phyloP scores from a whole-genome alignment of 2,888 invertebrate genomes.

The Gasteruption jaculator region DNA sequence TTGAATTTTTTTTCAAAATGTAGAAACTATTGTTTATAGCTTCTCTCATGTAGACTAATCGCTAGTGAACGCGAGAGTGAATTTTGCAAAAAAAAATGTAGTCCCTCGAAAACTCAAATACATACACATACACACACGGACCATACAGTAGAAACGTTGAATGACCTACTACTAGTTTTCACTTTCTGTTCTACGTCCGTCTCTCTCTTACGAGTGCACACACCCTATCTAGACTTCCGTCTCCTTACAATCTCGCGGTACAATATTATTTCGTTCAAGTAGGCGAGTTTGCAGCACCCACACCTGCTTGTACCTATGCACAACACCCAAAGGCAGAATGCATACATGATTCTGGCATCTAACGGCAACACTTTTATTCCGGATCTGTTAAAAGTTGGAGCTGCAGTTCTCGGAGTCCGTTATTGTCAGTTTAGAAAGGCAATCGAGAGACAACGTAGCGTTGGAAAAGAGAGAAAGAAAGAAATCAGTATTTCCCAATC shows the following conservation, averaged over 20 bases:
- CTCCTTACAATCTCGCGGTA: no score
- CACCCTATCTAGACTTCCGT: conserved; percentile 33
- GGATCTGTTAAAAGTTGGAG: conserved; percentile 9
- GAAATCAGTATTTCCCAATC: conserved; percentile 34
- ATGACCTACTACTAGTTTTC: conserved; percentile 26
- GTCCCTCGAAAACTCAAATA: not conserved
- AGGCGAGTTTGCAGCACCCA: conserved; percentile 9
- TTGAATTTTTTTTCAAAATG: no score
- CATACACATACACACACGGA: not conserved
- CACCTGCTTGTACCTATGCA: conserved; percentile 7
- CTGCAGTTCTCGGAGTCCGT: conserved; percentile 14
- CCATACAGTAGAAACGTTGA: not conserved
- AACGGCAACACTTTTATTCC: not conserved
- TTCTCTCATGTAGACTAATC: no score
- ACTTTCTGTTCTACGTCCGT: conserved; percentile 35
- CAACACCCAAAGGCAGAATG: not conserved
- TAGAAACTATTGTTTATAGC: no score
- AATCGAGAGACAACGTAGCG: conserved; percentile 16
- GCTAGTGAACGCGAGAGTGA: not conserved
- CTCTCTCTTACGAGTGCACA: conserved; percentile 25
- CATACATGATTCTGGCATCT: conserved; percentile 1
- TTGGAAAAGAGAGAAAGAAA: conserved; percentile 6
- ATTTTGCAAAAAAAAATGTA: not conserved
- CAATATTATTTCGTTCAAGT: not conserved
- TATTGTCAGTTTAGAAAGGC: conserved; percentile 41